Percentiles rank a stretch among this genome's conserved stretches.
These are phyloP conservation scores for Neogobius melanostomus DNA, from an alignment of 2,113 vertebrate genomes.

Conservation along the genomic window DNA sequence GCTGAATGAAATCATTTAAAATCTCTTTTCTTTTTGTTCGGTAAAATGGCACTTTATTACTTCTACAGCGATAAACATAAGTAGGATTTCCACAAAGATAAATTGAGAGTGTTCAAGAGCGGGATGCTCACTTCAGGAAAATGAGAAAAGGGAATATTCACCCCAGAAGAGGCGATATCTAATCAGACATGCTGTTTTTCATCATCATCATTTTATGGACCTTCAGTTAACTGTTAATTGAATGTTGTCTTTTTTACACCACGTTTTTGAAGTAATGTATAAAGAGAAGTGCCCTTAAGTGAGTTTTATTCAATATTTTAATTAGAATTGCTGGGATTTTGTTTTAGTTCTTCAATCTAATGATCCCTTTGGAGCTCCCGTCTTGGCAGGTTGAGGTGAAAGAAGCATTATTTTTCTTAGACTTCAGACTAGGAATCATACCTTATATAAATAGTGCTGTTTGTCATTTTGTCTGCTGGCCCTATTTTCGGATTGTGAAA, in stretches of 20 bases:
- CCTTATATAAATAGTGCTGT: not conserved
- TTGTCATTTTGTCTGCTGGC: not conserved
- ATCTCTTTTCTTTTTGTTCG: conserved; percentile 22
- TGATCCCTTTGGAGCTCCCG: conserved; percentile 36
- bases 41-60: not conserved
- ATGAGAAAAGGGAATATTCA: not conserved
- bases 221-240: not conserved
- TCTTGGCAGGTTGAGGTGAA: conserved; percentile 32
- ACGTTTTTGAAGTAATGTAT: conserved; percentile 10
- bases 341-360: conserved; percentile 33
- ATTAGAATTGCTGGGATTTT: conserved; percentile 29
- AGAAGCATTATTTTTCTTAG: conserved; percentile 10
- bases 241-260: not conserved
- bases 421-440: not conserved
- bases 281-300: not conserved
- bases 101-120: not conserved
- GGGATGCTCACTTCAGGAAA: conserved; percentile 1
- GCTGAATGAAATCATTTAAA: conserved; percentile 22
- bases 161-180: not conserved
- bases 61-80: conserved; percentile 1
- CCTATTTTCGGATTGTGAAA: not conserved
- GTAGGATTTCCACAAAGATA: not conserved
- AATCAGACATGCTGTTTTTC: conserved; percentile 4
- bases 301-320: not conserved
- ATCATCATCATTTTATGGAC: not conserved